Base-by-base conservation (phyloP, 2,888 invertebrate genomes). In the Marasmarcha lunaedactyla region DNA sequence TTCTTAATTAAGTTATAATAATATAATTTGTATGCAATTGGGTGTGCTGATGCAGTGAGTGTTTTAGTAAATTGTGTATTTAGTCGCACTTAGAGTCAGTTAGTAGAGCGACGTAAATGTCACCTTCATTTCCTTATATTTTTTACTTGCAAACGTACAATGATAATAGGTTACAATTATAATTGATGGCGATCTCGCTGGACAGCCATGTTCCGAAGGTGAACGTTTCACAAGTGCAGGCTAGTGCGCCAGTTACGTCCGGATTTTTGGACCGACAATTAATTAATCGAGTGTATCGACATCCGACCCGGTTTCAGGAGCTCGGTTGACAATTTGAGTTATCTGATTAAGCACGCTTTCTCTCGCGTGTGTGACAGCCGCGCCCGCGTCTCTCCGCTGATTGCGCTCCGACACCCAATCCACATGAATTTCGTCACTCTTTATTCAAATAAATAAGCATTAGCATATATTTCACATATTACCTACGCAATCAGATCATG, bases 331-430 rank as follows among this genome's bases (percentile, higher is more conserved):
- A 79, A 81, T 78, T 71, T 76, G 71, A 74, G 71, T 78, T 83
- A 79, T 81, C 83, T 81, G 81, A 83, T 83, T 71, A 76, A 81
- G 72, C 76, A 76, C 79, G 81, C 81, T 83, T 83, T 83, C 83
- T 79, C 83, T 73, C 60, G 55, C 20, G 20, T 20, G 67, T 67
- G 63, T 66, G 68, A 69, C 68, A 64, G n/a, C 12, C 4, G 30
- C 30, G 30, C 30, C 6, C 14, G 64, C 57, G 59, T 59, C 59
- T 57, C 52, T 34, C 13, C 58, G 53, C 55, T 57, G 63, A 66
- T 66, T 63, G 57, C 65, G 54, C 58, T 64, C 54, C 62, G 61
- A 70, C 71, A 68, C 60, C 57, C 61, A 58, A 63, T 67, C 62
- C 59, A 65, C 66, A 69, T 71, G 70, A 59, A 72, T 79, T 78